Percentiles rank a stretch among this genome's conserved stretches.
phyloP scores from a whole-genome alignment of 2,888 invertebrate species.

The Eupelmus urozonus region DNA sequence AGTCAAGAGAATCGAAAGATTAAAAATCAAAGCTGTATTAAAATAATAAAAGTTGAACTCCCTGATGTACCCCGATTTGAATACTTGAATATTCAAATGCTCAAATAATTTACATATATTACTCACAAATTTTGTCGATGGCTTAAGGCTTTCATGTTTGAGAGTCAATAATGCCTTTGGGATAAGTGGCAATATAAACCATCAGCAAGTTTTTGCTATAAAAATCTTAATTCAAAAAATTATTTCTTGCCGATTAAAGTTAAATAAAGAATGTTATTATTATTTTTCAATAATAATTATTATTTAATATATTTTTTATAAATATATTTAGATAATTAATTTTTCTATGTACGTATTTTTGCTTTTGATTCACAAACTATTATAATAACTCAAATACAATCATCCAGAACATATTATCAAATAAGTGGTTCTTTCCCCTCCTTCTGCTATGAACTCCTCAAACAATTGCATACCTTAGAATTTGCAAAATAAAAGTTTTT shows the following conservation, averaged over 20 bases:
- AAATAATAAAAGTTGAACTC: not conserved
- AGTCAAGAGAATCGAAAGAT: too few species aligned
- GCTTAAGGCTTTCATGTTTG: not conserved
- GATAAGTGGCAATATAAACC: not conserved
- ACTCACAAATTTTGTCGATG: not conserved
- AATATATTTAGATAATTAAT: too few species aligned
- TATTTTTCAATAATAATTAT: too few species aligned
- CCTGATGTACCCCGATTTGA: not conserved
- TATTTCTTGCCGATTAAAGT: too few species aligned
- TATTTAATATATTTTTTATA: too few species aligned
- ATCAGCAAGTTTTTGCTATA: too few species aligned
- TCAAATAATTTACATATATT: not conserved
- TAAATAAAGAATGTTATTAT: not conserved
- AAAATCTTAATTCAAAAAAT: too few species aligned
- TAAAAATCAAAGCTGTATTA: too few species aligned
- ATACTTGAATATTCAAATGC: not conserved
- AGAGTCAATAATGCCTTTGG: not conserved
- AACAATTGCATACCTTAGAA: not conserved
- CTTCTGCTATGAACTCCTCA: conserved; percentile 36
- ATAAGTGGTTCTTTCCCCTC: not conserved
- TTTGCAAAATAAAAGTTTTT: not conserved
- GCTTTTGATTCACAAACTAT: too few species aligned
- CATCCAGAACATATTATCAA: not conserved
- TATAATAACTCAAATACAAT: not conserved
- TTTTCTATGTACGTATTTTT: too few species aligned